A percentile compares a stretch with the other conserved stretches of the same genome.
These are phyloP conservation scores for Junco hyemalis DNA, from an alignment of 2,113 vertebrate genomes.

Conservation along the genomic window DNA sequence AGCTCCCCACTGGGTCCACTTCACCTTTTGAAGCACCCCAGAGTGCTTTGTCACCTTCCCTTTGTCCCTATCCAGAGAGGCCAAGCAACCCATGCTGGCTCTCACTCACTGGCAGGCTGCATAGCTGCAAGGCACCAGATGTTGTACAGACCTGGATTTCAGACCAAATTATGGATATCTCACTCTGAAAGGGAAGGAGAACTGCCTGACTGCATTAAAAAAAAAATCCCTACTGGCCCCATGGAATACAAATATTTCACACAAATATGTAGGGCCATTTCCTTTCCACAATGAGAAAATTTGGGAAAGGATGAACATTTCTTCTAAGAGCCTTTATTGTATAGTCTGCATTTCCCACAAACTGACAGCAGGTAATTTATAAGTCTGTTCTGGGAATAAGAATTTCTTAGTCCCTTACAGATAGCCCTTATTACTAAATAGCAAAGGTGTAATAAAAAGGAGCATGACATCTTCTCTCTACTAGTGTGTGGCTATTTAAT, in stretches of 20 bases:
- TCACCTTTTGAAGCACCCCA: not conserved
- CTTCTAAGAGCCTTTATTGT: not conserved
- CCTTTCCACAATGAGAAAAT: slow-evolving; percentile 44
- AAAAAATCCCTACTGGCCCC: not conserved
- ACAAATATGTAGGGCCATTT: slow-evolving; percentile 33
- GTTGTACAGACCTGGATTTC: not conserved
- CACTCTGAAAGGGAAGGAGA: not conserved
- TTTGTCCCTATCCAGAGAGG: not conserved
- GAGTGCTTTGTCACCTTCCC: not conserved
- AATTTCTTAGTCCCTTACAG: not conserved
- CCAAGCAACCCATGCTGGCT: not conserved
- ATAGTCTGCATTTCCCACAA: slow-evolving; percentile 34
- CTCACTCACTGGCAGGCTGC: not conserved
- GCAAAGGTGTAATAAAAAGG: slow-evolving; percentile 13
- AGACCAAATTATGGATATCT: not conserved
- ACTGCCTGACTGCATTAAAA: not conserved
- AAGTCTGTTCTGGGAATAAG: not conserved
- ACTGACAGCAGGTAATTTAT: slow-evolving; percentile 44
- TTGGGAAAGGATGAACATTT: slow-evolving; percentile 3
- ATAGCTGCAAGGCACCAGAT: not conserved
- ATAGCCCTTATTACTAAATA: slow-evolving; percentile 39
- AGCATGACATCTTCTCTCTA: not conserved
- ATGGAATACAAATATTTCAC: slow-evolving; percentile 9
- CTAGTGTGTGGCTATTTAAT: slow-evolving; percentile 24
- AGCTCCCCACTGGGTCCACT: not conserved